Evolutionary conservation across 2,888 invertebrate genomes (phyloP), one percentile per base, ranked within the genome.

Genomic region (Tribolium freemani): DNA sequence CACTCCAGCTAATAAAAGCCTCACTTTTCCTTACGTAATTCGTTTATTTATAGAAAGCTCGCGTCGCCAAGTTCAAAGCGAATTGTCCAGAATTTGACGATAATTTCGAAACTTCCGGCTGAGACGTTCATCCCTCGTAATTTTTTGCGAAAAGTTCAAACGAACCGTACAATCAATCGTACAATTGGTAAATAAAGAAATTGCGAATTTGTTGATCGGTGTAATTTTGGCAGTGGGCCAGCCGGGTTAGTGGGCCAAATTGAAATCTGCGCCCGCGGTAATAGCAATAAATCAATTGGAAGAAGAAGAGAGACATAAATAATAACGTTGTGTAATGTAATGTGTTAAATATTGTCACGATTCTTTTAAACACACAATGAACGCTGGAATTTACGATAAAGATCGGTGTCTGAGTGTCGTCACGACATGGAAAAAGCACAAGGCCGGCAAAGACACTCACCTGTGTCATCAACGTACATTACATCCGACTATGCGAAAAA

Each of bases 381-480:
- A 38, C n/a, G 13, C 3, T 3, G 21, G 51, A 53, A 53, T 21
- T 21, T 1, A 5, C 51, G 51, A 53, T 53, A 53, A 13, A 53
- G 21, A 53, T 53, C 51, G 10, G 11, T 21, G 51, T 53, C 21
- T 53, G 51, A 53, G 21, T 53, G 51, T 13, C 51, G 21, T 6
- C 20, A 21, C 51, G 51, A 20, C 11, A 13, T 50, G 50, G 8
- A 54, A 54, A 54, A 54, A 54, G 54, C 30, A 9, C 58, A 58
- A 58, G 58, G 58, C 16, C 26, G 46, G 10, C 46, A 5, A 60
- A 60, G 31, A 20, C 31, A n/a, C 71, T 67, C 61, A 72, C 72
- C 72, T 72, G 69, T 50, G 16, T 68, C 72, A 69, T 72, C 72
- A 38, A 69, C 69, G 56, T 63, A 60, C 72, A 72, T 69, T 63